These are phyloP conservation scores for Xiphophorus maculatus DNA, from an alignment of 2,113 vertebrate species.

Conservation along the genomic window DNA sequence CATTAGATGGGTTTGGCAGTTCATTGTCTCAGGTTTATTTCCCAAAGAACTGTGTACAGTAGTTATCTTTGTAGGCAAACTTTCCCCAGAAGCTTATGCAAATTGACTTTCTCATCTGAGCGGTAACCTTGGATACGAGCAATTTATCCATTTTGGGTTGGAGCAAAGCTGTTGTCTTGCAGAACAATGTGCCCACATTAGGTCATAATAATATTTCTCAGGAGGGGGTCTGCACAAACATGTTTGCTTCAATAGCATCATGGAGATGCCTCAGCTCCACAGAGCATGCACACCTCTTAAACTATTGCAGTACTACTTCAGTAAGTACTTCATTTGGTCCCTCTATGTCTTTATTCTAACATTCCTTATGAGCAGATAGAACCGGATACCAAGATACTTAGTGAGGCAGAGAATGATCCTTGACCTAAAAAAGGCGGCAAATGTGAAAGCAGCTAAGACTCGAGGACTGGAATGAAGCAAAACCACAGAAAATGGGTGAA, in stretches of 20 bases:
- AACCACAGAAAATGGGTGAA: background rate
- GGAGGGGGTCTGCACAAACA: background rate
- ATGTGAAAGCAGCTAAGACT: background rate
- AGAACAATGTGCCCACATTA: conserved; percentile 35
- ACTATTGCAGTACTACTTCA: background rate
- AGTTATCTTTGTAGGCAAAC: conserved; percentile 46
- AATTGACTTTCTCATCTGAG: conserved; percentile 56
- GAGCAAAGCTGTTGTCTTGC: conserved; percentile 29
- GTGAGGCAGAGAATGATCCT: background rate
- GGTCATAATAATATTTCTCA: conserved; percentile 45
- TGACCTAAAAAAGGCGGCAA: background rate
- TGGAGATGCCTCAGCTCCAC: background rate
- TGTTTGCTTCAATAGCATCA: background rate
- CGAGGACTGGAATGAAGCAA: background rate
- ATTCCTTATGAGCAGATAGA: background rate
- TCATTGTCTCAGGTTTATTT: conserved; percentile 18
- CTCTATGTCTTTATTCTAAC: too few relatives aligned
- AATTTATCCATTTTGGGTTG: conserved; percentile 51
- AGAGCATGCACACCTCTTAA: background rate
- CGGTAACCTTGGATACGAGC: conserved; percentile 58
- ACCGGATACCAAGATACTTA: background rate
- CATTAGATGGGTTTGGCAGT: conserved; percentile 8
- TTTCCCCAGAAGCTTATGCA: conserved; percentile 55
- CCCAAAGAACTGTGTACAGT: conserved; percentile 17
- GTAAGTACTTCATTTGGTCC: too few relatives aligned